Evolutionary conservation across 2,113 vertebrate genomes (phyloP).

Genomic region (Sporophila hypoxantha): DNA sequence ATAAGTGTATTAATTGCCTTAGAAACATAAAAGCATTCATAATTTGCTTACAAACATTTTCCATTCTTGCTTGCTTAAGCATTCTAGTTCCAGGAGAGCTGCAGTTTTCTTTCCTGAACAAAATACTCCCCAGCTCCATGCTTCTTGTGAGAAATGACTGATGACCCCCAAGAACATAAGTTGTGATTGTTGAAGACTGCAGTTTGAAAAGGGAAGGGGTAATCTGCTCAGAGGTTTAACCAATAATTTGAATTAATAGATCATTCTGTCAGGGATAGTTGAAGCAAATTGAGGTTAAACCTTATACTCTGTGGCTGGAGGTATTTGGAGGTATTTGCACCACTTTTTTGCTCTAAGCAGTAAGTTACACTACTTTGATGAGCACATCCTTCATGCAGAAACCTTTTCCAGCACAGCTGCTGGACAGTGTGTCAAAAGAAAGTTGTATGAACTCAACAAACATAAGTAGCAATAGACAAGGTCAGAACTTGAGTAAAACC

Average conservation of each 20-base stretch:
- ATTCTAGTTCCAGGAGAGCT: background rate
- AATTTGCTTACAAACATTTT: background rate
- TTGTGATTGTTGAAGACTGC: background rate
- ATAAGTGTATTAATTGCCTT: background rate
- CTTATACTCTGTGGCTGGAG: background rate
- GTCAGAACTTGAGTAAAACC: background rate
- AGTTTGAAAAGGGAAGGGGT: background rate
- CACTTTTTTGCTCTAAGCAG: background rate
- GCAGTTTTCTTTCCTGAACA: background rate
- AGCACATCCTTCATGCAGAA: background rate
- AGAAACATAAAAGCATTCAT: background rate
- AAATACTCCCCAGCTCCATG: background rate
- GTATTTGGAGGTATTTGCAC: background rate
- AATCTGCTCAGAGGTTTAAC: background rate
- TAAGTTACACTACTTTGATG: background rate
- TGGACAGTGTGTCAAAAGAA: background rate
- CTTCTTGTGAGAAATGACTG: background rate
- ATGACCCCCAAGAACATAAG: background rate
- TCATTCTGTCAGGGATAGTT: background rate
- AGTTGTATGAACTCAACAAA: background rate
- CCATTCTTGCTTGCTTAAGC: background rate
- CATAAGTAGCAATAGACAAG: background rate
- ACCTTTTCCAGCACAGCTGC: background rate
- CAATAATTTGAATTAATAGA: background rate
- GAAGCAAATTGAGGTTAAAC: background rate